Base-by-base conservation (phyloP, 2,797 vertebrate species). In the Melanotaenia parkinsoni region DNA sequence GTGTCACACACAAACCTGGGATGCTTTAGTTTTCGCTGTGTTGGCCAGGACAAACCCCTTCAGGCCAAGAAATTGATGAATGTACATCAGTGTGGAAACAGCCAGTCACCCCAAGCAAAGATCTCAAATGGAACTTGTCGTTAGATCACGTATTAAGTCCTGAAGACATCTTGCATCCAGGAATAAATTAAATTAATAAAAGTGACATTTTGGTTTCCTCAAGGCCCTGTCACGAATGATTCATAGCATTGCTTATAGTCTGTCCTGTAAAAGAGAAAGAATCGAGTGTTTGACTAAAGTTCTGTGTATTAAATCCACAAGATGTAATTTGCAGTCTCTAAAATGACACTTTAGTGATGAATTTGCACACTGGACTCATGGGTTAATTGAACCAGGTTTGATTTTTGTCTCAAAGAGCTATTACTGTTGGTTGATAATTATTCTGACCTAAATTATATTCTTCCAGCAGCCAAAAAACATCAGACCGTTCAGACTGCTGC, bases 221-320 rank as follows among this genome's bases (percentile, higher is more conserved):
- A 22, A 78, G 68, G 77, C 67, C 62, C 10, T 32, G 45, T 26
- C 67, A 72, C 51, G 58, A 67, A 70, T 86, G 88, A 88, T 38
- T 85, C 88, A 88, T 40, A 14, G 12, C 33, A 67, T 72, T 83
- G 69, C 59, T 56, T 70, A 63, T 54, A 57, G 16, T 76, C 18
- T 37, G 67, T 28, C 58, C 79, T 81, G 70, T 50, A 66, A 58
- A 40, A 72, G 30, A 66, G 32, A 6, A 58, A 26, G 37, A 72
- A 60, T 35, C 5, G 20, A 43, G 60, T 58, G 5, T 60, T 80
- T 73, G 79, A 70, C 63, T 81, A 67, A 81, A 72, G 69, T 51
- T 53, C 37, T 45, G 0, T 11, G 47, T 50, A 9, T 50, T 50
- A 50, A 50, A 50, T 22, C 47, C 11, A 50, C 47, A 50, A 50